Conservation (phyloP, 2,888 invertebrate species). For the Lagria hirta region DNA sequence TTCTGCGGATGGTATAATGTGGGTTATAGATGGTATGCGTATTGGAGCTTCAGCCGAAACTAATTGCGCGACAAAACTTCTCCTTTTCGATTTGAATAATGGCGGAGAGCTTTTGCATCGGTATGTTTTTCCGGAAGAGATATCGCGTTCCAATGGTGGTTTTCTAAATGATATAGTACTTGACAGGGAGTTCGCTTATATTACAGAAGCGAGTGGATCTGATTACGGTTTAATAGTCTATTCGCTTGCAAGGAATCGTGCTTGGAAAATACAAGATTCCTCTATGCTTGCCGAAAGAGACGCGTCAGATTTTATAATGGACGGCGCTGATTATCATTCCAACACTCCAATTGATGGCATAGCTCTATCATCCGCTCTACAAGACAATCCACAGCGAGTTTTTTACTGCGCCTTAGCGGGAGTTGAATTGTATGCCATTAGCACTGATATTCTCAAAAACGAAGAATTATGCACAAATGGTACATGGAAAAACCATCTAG, state of each 20-base stretch:
- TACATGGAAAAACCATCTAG: slow-evolving; percentile 40
- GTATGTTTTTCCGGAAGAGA: slow-evolving; percentile 62
- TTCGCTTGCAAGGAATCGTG: slow-evolving; percentile 62
- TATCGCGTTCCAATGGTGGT: slow-evolving; percentile 60
- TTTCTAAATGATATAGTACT: slow-evolving; percentile 71
- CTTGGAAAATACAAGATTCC: slow-evolving; percentile 71
- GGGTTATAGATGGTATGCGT: slow-evolving; percentile 62
- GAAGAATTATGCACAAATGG: slow-evolving; percentile 50
- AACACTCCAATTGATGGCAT: slow-evolving; percentile 70
- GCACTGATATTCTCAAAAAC: slow-evolving; percentile 62
- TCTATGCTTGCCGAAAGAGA: slow-evolving; percentile 65
- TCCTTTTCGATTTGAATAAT: slow-evolving; percentile 66
- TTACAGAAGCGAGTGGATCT: slow-evolving; percentile 65
- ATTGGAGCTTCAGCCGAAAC: slow-evolving; percentile 52
- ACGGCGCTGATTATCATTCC: slow-evolving; percentile 56
- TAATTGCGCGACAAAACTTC: slow-evolving; percentile 68
- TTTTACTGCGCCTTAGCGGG: slow-evolving; percentile 44
- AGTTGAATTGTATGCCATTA: slow-evolving; percentile 60
- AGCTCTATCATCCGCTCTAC: slow-evolving; percentile 62
- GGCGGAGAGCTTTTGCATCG: slow-evolving; percentile 57
- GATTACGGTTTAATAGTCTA: slow-evolving; percentile 74
- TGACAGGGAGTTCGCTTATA: slow-evolving; percentile 66
- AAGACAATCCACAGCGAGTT: slow-evolving; percentile 33
- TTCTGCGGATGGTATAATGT: slow-evolving; percentile 70
- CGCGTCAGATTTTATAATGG: slow-evolving; percentile 62